Conservation (phyloP, 2,888 invertebrate genomes). For the Drosophila multiciliata region DNA sequence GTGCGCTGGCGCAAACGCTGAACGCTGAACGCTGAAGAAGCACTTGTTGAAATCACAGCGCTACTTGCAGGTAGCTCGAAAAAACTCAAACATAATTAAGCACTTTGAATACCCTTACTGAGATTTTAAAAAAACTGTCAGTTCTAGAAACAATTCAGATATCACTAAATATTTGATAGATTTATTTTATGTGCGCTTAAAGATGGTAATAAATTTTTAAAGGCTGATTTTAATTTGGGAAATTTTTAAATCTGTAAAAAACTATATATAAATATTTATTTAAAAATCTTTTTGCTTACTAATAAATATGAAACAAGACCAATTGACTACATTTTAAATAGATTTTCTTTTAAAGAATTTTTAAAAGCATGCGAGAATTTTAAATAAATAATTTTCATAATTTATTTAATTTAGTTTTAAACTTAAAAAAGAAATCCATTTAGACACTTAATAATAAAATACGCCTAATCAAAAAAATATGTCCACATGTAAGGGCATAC, state of each 20-base stretch:
- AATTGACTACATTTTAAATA: neutral
- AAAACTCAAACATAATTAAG: neutral
- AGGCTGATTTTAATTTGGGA: too few species aligned
- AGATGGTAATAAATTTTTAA: too few species aligned
- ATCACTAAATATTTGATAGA: neutral
- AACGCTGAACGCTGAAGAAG: slow-evolving; percentile 20
- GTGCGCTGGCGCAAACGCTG: slow-evolving; percentile 40
- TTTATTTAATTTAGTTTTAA: neutral
- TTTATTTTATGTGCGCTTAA: neutral
- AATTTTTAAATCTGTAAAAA: too few species aligned
- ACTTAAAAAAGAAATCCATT: neutral
- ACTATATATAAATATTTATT: too few species aligned
- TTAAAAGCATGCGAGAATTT: neutral
- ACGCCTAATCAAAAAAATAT: neutral
- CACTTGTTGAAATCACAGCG: slow-evolving; percentile 71
- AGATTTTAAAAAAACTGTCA: neutral
- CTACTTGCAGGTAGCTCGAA: slow-evolving; percentile 48
- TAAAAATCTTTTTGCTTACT: too few species aligned
- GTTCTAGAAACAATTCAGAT: neutral
- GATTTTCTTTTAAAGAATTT: neutral
- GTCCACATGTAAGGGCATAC: neutral
- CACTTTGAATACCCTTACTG: neutral
- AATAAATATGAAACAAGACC: too few species aligned
- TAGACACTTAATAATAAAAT: neutral
- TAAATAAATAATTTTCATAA: neutral